These are phyloP conservation scores for Synergus itoensis DNA, from an alignment of 2,888 invertebrate species.

Conservation along the genomic window DNA sequence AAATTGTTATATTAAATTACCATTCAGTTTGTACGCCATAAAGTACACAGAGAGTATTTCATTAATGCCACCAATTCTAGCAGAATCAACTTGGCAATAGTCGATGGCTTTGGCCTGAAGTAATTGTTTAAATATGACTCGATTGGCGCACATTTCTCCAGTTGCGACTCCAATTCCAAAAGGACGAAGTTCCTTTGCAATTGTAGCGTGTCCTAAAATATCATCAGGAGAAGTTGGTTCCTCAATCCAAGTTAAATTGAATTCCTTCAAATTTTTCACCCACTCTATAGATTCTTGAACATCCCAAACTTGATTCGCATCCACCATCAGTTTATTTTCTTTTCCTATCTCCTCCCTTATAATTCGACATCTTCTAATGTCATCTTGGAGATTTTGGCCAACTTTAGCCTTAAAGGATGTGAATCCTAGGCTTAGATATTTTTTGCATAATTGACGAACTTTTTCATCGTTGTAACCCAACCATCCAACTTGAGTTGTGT, in stretches of 20 bases:
- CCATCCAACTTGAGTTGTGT: conserved; percentile 95
- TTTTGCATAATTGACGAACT: conserved; percentile 84
- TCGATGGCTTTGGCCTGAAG: conserved; percentile 89
- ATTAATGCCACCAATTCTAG: conserved; percentile 92
- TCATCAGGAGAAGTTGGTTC: conserved; percentile 97
- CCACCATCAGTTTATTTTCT: conserved; percentile 89
- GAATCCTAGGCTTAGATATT: conserved; percentile 88
- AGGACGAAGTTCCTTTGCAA: conserved; percentile 86
- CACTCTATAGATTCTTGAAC: conserved; percentile 90
- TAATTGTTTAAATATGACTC: conserved; percentile 95
- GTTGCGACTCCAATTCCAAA: conserved; percentile 92
- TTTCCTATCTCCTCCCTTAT: conserved; percentile 89
- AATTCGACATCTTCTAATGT: conserved; percentile 85
- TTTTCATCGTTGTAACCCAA: conserved; percentile 90
- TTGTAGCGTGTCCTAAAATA: conserved; percentile 90
- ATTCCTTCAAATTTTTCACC: conserved; percentile 88
- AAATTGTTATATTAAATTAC: conserved; percentile 76
- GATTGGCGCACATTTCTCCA: conserved; percentile 95
- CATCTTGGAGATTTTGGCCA: conserved; percentile 88
- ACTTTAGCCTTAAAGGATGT: conserved; percentile 94
- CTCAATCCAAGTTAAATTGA: conserved; percentile 92
- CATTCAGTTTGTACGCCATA: conserved; percentile 91
- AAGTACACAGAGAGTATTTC: conserved; percentile 93
- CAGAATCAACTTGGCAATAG: conserved; percentile 94
- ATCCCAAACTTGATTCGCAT: conserved; percentile 95